A percentile compares a stretch with the other conserved stretches of the same genome.
phyloP scores from a whole-genome alignment of 2,113 vertebrate genomes.

The Heterotilapia buettikoferi region DNA sequence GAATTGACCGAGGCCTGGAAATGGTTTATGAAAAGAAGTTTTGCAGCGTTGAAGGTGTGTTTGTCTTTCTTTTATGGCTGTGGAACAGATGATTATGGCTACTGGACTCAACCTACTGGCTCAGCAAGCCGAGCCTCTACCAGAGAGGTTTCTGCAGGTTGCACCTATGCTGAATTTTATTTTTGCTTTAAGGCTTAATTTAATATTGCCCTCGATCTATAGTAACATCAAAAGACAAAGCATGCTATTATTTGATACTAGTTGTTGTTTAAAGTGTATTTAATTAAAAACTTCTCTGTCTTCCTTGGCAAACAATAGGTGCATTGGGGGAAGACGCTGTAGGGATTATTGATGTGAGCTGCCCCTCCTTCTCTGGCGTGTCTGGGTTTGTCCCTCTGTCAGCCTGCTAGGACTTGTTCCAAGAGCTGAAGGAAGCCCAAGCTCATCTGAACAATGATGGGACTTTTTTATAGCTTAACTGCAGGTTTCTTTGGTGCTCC shows the following conservation, averaged over 20 bases:
- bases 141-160: background rate
- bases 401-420: conserved; percentile 66
- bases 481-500: conserved; percentile 7
- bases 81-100: conserved; percentile 17
- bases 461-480: conserved; percentile 24
- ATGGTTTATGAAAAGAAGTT: background rate
- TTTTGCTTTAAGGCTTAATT: background rate
- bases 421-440: conserved; percentile 41
- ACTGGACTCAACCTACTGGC: conserved; percentile 45
- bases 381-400: conserved; percentile 51
- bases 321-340: background rate
- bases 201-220: background rate
- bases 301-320: background rate
- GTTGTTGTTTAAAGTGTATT: background rate
- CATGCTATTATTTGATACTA: background rate
- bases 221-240: background rate
- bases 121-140: conserved; percentile 41
- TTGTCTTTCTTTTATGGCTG: conserved; percentile 24
- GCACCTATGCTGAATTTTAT: background rate
- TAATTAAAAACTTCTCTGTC: background rate
- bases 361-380: conserved; percentile 36
- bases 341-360: conserved; percentile 21
- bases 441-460: conserved; percentile 37
- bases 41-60: conserved; percentile 12
- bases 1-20: background rate